Conservation (phyloP, 1,140 invertebrate species). For the Anastrepha ludens region DNA sequence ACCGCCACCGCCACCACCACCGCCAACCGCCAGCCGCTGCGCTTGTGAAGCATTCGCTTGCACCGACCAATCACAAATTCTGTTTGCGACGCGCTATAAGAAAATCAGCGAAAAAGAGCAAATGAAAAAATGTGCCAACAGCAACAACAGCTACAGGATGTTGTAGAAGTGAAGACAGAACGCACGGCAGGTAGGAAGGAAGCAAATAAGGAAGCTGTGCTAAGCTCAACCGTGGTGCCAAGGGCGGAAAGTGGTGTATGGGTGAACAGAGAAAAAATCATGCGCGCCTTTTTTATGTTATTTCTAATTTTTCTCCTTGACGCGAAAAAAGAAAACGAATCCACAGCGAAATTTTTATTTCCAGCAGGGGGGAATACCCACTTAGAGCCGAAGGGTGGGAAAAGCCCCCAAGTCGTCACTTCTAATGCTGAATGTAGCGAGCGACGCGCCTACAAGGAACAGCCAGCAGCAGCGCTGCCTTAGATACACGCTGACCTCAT, state of each 20-base stretch:
- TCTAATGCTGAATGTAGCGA: neutral
- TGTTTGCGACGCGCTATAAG: conserved; percentile 39
- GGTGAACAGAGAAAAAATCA: neutral
- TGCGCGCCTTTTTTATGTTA: neutral
- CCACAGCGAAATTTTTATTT: neutral
- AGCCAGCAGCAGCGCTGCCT: neutral
- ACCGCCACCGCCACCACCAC: neutral
- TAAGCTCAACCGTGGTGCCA: neutral
- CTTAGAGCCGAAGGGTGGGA: too few species aligned
- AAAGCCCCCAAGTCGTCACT: neutral
- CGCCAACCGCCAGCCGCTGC: conserved; percentile 10
- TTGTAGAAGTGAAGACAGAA: neutral
- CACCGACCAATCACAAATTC: conserved; percentile 41
- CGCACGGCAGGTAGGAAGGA: neutral
- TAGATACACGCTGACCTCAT: neutral
- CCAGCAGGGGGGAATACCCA: neutral
- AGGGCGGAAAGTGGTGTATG: neutral
- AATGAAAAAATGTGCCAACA: conserved; percentile 1
- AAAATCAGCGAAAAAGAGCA: conserved; percentile 37
- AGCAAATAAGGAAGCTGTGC: neutral
- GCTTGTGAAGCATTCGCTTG: neutral
- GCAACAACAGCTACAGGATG: conserved; percentile 16
- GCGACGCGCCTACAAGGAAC: neutral
- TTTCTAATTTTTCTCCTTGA: conserved; percentile 7
- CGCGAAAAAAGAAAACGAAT: neutral